Conservation (phyloP, 1,140 invertebrate genomes). For the Calliopsis andreniformis region DNA sequence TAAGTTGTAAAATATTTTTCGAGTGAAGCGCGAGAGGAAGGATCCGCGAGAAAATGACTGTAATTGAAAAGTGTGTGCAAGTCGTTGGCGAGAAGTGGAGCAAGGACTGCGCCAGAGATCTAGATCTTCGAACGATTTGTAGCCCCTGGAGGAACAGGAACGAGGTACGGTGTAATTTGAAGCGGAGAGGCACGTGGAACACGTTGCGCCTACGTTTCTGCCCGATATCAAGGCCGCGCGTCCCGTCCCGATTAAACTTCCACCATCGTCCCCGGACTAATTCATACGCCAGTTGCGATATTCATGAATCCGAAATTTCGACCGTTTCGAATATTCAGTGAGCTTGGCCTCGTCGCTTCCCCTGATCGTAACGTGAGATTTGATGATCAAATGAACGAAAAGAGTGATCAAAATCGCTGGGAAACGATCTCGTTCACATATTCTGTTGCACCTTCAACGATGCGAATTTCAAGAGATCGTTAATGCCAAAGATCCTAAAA, state of each 20-base stretch:
- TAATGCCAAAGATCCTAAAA: background rate
- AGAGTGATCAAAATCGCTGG: no score
- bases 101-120: slow-evolving; percentile 11
- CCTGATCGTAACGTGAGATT: no score
- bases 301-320: slow-evolving; percentile 20
- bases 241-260: slow-evolving; percentile 26
- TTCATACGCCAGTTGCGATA: background rate
- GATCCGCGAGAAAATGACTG: no score
- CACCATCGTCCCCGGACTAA: slow-evolving; percentile 1
- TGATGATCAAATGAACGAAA: no score
- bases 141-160: slow-evolving; percentile 16
- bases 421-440: no score
- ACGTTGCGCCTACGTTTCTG: slow-evolving; percentile 16
- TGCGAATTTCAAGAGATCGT: background rate
- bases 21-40: no score
- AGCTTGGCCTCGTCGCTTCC: no score
- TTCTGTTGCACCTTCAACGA: no score
- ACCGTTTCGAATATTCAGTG: slow-evolving; percentile 8
- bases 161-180: slow-evolving; percentile 27
- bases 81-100: slow-evolving; percentile 10
- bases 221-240: slow-evolving; percentile 17
- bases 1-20: no score
- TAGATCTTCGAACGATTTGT: slow-evolving; percentile 30
- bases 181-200: slow-evolving; percentile 9
- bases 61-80: no score